Percentiles rank a stretch among this genome's conserved stretches.
These are phyloP conservation scores for Corydoras sp. DNA, from an alignment of 2,113 vertebrate genomes.

Conservation along the genomic window DNA sequence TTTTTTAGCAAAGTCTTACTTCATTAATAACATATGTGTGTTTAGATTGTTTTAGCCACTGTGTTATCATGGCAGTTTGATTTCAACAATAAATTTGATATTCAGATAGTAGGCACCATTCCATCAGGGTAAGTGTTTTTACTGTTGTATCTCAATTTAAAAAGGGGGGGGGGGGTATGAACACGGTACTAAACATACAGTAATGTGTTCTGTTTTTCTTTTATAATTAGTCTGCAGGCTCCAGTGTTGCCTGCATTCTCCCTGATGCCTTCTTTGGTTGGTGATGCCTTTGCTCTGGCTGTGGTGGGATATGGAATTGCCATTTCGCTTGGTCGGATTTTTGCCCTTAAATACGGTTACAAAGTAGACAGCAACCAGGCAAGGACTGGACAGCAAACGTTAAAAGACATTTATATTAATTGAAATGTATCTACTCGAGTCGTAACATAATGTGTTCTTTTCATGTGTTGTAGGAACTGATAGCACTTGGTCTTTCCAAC, in stretches of 20 bases:
- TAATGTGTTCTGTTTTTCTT: constrained; percentile 25
- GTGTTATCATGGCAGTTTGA: constrained; percentile 73
- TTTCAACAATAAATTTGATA: constrained; percentile 60
- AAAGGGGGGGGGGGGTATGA: too few species aligned
- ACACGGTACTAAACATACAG: not conserved
- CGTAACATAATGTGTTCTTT: too few species aligned
- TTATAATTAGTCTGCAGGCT: constrained; percentile 75
- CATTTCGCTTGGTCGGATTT: constrained; percentile 90
- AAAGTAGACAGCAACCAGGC: constrained; percentile 96
- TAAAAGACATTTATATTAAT: not conserved
- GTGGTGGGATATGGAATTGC: constrained; percentile 89
- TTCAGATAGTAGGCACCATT: constrained; percentile 81
- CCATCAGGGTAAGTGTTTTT: constrained; percentile 76
- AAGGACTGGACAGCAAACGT: constrained; percentile 12
- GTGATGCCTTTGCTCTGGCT: constrained; percentile 84
- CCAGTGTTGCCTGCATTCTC: constrained; percentile 61
- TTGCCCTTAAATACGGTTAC: constrained; percentile 90
- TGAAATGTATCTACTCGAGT: too few species aligned
- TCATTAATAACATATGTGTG: constrained; percentile 27
- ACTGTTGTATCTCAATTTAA: not conserved
- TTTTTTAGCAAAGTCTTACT: too few species aligned
- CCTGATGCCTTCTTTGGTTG: constrained; percentile 70
- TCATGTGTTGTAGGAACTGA: constrained; percentile 72
- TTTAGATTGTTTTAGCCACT: constrained; percentile 79
- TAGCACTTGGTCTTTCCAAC: constrained; percentile 84